Conservation (phyloP, 2,888 invertebrate genomes). For the Tetragnatha montana region DNA sequence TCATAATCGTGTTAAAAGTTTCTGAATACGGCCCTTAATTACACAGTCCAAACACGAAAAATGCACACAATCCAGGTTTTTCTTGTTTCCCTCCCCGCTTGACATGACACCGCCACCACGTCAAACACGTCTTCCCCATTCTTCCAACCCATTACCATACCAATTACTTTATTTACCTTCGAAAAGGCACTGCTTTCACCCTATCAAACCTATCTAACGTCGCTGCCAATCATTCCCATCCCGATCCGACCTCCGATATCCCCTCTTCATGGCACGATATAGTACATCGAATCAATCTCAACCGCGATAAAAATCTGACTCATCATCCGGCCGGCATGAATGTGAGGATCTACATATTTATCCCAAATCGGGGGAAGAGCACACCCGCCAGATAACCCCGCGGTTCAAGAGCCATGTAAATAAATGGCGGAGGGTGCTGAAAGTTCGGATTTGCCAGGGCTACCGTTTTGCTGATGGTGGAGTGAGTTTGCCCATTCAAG, state of each 20-base stretch:
- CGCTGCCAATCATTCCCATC: conserved; percentile 44
- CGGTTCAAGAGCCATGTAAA: conserved; percentile 66
- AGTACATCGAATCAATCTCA: conserved; percentile 36
- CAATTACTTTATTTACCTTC: conserved; percentile 17
- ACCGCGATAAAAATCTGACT: conserved; percentile 67
- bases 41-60: too few species aligned
- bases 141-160: not conserved
- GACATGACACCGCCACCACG: too few species aligned
- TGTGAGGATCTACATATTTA: not conserved
- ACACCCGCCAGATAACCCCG: conserved; percentile 53
- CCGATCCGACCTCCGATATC: conserved; percentile 11
- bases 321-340: conserved; percentile 19
- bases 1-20: too few species aligned
- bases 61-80: too few species aligned
- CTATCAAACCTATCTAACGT: conserved; percentile 4
- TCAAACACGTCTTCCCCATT: too few species aligned
- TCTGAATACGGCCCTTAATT: too few species aligned
- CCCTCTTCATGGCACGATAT: conserved; percentile 37
- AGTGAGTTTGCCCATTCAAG: conserved; percentile 25
- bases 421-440: conserved; percentile 63
- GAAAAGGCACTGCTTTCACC: conserved; percentile 15
- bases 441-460: conserved; percentile 66
- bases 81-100: too few species aligned
- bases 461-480: conserved; percentile 30
- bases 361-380: not conserved